phyloP scores from a whole-genome alignment of 2,797 vertebrate genomes.

The Molossus molossus region DNA sequence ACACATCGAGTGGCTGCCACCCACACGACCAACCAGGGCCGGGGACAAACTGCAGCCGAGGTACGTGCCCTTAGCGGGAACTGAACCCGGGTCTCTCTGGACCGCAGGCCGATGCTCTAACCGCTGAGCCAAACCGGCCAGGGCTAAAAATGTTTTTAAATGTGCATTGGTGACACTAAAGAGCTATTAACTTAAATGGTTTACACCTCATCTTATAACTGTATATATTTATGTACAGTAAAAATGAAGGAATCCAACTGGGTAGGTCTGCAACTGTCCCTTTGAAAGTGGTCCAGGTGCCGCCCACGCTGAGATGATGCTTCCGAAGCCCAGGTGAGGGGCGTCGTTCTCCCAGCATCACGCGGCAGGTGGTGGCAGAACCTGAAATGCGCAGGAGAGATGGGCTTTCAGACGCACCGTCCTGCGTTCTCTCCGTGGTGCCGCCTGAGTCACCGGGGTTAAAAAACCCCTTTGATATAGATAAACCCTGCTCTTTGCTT shows the following conservation, averaged over 20 bases:
- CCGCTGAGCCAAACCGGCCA: too few species aligned
- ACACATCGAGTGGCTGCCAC: too few species aligned
- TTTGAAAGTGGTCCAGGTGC: background rate
- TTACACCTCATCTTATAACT: background rate
- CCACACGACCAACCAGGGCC: too few species aligned
- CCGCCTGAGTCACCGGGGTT: background rate
- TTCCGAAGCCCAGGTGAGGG: accelerated
- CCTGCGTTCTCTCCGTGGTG: background rate
- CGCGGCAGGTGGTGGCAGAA: accelerated
- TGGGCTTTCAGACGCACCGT: background rate
- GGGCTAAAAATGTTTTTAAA: background rate
- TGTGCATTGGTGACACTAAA: background rate
- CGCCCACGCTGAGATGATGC: accelerated
- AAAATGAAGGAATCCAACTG: background rate
- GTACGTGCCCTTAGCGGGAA: too few species aligned
- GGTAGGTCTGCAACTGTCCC: background rate
- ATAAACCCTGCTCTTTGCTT: background rate
- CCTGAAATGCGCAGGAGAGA: background rate
- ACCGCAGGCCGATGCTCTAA: too few species aligned
- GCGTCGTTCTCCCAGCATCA: accelerated
- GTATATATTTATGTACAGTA: background rate
- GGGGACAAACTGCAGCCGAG: too few species aligned
- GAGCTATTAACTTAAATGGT: background rate
- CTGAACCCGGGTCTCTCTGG: too few species aligned
- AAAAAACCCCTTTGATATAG: background rate